phyloP scores from a whole-genome alignment of 2,888 invertebrate species.

The Catocala nupta region DNA sequence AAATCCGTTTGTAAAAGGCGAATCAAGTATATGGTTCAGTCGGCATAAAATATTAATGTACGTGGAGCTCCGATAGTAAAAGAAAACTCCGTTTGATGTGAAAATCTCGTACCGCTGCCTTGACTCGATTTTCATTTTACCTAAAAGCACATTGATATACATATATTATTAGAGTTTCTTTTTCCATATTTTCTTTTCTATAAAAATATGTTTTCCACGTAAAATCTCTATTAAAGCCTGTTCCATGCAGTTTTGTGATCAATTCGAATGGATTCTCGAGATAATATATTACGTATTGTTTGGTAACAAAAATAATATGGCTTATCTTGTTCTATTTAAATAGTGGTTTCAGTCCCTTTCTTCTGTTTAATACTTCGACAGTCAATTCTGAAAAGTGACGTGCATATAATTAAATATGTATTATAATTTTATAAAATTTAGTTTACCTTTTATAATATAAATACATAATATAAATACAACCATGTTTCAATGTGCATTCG shows the following conservation, averaged over 20 bases:
- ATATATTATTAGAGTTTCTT: constrained; percentile 55
- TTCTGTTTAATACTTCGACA: too few relatives aligned
- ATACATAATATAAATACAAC: too few relatives aligned
- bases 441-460: too few relatives aligned
- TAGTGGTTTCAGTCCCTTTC: too few relatives aligned
- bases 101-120: constrained; percentile 12
- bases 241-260: constrained; percentile 70
- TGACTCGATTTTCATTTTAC: constrained; percentile 26
- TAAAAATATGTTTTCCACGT: constrained; percentile 57
- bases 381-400: too few relatives aligned
- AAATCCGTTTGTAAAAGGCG: constrained; percentile 10
- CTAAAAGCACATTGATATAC: constrained; percentile 67
- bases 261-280: constrained; percentile 47
- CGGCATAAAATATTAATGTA: constrained; percentile 12
- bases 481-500: too few relatives aligned
- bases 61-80: constrained; percentile 5
- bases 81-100: constrained; percentile 17
- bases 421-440: too few relatives aligned
- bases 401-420: too few relatives aligned
- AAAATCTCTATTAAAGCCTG: constrained; percentile 77
- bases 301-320: too few relatives aligned
- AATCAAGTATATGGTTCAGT: constrained; percentile 10
- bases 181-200: constrained; percentile 48
- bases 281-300: constrained; percentile 2
- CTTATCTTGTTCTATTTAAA: too few relatives aligned